phyloP scores from a whole-genome alignment of 2,113 vertebrate species.

The Pipa parva region DNA sequence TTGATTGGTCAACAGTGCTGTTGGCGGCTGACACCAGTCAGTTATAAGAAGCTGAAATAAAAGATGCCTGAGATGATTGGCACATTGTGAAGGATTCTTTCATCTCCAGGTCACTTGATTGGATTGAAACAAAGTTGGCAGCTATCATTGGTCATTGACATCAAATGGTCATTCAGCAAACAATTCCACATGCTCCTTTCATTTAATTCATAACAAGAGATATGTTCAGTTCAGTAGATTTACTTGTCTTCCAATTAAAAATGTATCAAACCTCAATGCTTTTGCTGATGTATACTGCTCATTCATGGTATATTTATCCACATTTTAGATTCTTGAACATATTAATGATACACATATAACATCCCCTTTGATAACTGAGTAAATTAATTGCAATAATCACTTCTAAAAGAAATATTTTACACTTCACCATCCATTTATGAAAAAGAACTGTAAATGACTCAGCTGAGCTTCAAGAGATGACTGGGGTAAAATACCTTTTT shows the following conservation, averaged over 20 bases:
- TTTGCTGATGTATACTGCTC: too few species aligned
- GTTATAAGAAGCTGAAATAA: conserved; percentile 37
- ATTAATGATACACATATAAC: too few species aligned
- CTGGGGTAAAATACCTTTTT: too few species aligned
- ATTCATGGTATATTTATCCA: too few species aligned
- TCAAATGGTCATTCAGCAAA: conserved; percentile 21
- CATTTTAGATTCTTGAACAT: too few species aligned
- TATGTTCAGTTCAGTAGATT: neutral
- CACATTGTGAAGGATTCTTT: conserved; percentile 6
- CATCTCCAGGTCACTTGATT: conserved; percentile 30
- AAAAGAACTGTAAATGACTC: too few species aligned
- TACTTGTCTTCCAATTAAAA: neutral
- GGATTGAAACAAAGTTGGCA: conserved; percentile 9
- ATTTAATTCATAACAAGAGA: neutral
- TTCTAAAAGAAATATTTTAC: too few species aligned
- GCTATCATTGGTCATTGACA: conserved; percentile 11
- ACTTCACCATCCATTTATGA: too few species aligned
- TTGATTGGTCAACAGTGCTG: conserved; percentile 24
- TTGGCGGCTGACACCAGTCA: neutral
- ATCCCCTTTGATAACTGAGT: too few species aligned
- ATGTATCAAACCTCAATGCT: neutral
- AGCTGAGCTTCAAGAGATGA: too few species aligned
- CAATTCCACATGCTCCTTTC: neutral
- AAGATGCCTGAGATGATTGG: conserved; percentile 3
- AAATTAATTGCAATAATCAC: too few species aligned